These are phyloP conservation scores for Miopithecus talapoin DNA, from an alignment of 2,797 vertebrate genomes.

Conservation along the genomic window DNA sequence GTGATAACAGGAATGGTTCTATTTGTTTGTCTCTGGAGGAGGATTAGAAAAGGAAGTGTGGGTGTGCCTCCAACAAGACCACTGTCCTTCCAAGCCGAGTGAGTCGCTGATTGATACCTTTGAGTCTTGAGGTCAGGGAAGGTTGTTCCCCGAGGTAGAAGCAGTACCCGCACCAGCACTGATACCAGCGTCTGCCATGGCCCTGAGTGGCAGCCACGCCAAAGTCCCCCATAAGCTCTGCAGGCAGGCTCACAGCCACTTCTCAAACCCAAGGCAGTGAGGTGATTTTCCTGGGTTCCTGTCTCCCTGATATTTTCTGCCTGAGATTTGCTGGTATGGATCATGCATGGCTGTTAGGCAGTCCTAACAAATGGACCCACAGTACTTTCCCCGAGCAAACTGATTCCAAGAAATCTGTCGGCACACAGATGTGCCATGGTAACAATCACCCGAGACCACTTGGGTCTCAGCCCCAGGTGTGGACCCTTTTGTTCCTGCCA, in stretches of 20 bases:
- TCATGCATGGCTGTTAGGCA: background rate
- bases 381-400: background rate
- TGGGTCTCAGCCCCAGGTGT: background rate
- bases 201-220: background rate
- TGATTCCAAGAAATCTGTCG: background rate
- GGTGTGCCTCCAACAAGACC: background rate
- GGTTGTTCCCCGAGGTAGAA: background rate
- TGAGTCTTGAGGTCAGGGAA: background rate
- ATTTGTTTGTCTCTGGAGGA: background rate
- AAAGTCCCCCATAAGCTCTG: background rate
- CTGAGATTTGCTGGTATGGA: background rate
- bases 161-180: accelerated
- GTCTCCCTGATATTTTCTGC: background rate
- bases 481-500: background rate
- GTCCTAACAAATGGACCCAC: background rate
- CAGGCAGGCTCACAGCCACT: background rate
- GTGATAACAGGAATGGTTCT: background rate
- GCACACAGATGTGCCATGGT: background rate
- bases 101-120: background rate
- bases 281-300: background rate
- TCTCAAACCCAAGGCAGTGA: background rate
- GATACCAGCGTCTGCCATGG: background rate
- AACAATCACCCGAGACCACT: background rate
- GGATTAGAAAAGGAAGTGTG: background rate
- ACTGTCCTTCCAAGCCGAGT: background rate